Base-by-base conservation (phyloP, 37 sponge, comb jelly and placozoan species). In the Amphimedon queenslandica region DNA sequence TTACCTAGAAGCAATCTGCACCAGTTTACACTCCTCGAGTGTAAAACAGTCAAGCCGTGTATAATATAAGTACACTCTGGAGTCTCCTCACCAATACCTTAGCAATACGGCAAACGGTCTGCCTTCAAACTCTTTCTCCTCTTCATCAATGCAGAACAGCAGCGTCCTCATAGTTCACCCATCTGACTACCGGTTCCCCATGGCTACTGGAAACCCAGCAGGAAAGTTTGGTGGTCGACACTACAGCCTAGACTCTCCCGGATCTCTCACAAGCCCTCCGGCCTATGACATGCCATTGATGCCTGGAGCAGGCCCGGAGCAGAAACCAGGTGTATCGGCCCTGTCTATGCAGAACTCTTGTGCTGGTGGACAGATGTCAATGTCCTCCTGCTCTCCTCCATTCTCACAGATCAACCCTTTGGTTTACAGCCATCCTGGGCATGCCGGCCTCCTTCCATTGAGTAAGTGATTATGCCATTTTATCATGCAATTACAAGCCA, bases 151-250 rank as follows among this genome's bases (percentile, higher is more conserved):
- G 84, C 77, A 84, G 57, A 84, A 66, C 72, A 84, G 84, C 73
- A 84, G 84, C 37, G 84, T 84, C 16, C 63, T 84, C 57, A 76
- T 84, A n/a, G 84, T 84, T 23, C 77, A 84, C 39, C 84, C 77
- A 1, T 47, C 75, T 24, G 64, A 74, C 16, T 67, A 82, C 33
- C 35, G 82, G 29, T 82, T 82, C 40, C 73, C 72, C 51, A 82
- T 82, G 82, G 58, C 82, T 32, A 65, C 55, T 31, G 74, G 82
- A 36, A 80, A 80, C 39, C 41, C 70, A 11, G 13, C 34, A 1
- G 67, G 67, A 5, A 32, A 36, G 3, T 10, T 53, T 37, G 57
- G 43, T 40, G 67, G 67, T 20, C 66, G 84, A 23, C 84, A 84
- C 40, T 84, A 77, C 47, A 75, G 77, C 10, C 67, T 84, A 37